A percentile compares a stretch with the other conserved stretches of the same genome.
phyloP scores from a whole-genome alignment of 2,888 invertebrate genomes.

The Drosophila percnosoma region DNA sequence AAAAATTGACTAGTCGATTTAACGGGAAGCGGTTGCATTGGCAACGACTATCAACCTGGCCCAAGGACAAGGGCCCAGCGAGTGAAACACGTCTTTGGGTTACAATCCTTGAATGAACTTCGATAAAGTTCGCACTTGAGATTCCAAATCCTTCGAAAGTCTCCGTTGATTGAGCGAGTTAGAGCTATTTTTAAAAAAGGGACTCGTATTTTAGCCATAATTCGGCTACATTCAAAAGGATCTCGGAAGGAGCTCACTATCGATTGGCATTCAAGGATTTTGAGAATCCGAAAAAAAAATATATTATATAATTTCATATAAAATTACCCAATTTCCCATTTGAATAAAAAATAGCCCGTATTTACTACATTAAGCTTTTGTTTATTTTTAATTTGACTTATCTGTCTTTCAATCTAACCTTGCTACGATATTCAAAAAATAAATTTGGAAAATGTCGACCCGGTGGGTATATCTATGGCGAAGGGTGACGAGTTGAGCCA shows the following conservation, averaged over 20 bases:
- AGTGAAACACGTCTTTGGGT: not conserved
- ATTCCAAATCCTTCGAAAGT: too few relatives aligned
- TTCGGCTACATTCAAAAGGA: too few relatives aligned
- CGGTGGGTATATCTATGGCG: not conserved
- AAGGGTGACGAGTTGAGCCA: not conserved
- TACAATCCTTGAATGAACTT: too few relatives aligned
- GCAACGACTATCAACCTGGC: not conserved
- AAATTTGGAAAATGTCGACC: not conserved
- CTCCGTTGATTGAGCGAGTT: too few relatives aligned
- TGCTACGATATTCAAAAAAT: not conserved
- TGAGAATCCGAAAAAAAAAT: too few relatives aligned
- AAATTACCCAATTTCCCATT: not conserved
- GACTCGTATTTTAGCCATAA: too few relatives aligned
- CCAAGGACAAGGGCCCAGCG: not conserved
- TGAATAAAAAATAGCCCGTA: not conserved
- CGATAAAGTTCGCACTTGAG: too few relatives aligned
- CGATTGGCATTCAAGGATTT: too few relatives aligned
- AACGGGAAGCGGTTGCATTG: not conserved
- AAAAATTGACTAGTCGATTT: constrained; percentile 2
- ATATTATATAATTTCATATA: too few relatives aligned
- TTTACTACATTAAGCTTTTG: not conserved
- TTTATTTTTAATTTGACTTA: not conserved
- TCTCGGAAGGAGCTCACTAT: too few relatives aligned
- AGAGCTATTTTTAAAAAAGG: too few relatives aligned
- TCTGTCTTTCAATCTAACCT: not conserved